Conservation (phyloP, 2,888 invertebrate species). For the Trachelus stipa region DNA sequence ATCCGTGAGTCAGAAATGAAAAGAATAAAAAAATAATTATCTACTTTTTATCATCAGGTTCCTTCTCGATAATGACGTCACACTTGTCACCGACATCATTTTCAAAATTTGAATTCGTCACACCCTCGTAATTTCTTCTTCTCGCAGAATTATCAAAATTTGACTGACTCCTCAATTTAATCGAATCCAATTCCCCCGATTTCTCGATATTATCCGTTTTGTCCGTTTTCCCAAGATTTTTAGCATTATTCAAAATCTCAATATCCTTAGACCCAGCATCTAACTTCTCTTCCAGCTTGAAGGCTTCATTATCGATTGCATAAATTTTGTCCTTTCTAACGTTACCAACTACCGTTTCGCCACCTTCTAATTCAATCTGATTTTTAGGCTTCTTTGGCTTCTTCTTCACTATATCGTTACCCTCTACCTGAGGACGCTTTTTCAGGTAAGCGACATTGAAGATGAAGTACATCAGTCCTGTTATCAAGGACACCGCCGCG, state of each 20-base stretch:
- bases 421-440: constrained; percentile 69
- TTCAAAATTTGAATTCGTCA: constrained; percentile 39
- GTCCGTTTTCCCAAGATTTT: constrained; percentile 50
- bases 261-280: constrained; percentile 27
- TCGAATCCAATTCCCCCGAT: background rate
- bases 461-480: constrained; percentile 76
- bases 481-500: constrained; percentile 72
- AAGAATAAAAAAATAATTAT: background rate
- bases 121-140: constrained; percentile 21
- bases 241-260: constrained; percentile 51
- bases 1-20: background rate
- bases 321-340: constrained; percentile 11
- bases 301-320: constrained; percentile 34
- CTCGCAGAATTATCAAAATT: background rate
- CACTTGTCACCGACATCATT: constrained; percentile 33
- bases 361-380: constrained; percentile 32
- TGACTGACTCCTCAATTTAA: background rate
- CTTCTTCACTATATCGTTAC: constrained; percentile 73
- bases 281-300: constrained; percentile 19
- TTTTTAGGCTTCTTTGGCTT: constrained; percentile 60
- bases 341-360: constrained; percentile 31
- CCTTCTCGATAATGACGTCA: constrained; percentile 45
- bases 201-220: constrained; percentile 10
- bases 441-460: constrained; percentile 77
- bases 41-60: constrained; percentile 28